These are phyloP conservation scores for Phylloscopus whistleri DNA, from an alignment of 2,113 vertebrate species.

Conservation along the genomic window DNA sequence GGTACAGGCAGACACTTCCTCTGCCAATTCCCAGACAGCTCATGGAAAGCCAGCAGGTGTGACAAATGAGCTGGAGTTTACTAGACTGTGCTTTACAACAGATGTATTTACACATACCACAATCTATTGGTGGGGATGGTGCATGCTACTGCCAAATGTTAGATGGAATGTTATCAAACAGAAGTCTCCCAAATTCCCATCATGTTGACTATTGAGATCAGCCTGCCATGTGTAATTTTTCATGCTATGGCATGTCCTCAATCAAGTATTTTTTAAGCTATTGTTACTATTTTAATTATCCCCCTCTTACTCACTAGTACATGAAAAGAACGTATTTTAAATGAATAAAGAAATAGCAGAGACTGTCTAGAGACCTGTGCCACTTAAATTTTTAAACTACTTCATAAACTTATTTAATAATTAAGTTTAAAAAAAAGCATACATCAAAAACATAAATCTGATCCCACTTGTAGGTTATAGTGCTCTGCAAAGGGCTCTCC, in stretches of 20 bases:
- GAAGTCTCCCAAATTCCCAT: not conserved
- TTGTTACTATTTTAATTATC: not conserved
- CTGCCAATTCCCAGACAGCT: constrained; percentile 1
- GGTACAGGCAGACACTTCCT: constrained; percentile 13
- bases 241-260: not conserved
- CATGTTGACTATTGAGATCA: not conserved
- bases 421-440: not conserved
- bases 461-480: not conserved
- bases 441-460: not conserved
- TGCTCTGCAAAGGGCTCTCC: not conserved
- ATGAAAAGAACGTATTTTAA: not conserved
- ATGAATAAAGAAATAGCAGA: not conserved
- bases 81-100: constrained; percentile 39
- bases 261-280: not conserved
- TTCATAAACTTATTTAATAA: not conserved
- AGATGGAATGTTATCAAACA: constrained; percentile 65
- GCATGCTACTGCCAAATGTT: constrained; percentile 29
- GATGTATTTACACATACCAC: constrained; percentile 69
- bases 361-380: not conserved
- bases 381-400: not conserved
- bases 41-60: constrained; percentile 38
- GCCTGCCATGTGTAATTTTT: not conserved
- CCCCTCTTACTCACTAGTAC: not conserved
- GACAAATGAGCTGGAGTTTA: constrained; percentile 54
- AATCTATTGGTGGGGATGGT: constrained; percentile 31